These are phyloP conservation scores for Drosophila algonquin DNA, from an alignment of 2,888 invertebrate species.

Conservation along the genomic window DNA sequence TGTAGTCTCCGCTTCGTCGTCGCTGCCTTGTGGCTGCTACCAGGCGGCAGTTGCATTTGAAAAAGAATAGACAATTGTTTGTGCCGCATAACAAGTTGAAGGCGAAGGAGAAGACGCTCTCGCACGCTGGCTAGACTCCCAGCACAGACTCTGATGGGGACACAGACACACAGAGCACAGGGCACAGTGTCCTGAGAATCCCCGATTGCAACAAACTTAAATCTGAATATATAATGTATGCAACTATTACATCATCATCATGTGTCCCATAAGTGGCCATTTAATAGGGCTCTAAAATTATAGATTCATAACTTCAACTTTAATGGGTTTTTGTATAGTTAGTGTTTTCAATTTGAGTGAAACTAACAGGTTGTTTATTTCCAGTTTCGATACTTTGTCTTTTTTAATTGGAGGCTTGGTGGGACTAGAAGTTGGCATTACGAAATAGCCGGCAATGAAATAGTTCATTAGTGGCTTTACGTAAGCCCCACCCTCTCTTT, in stretches of 20 bases:
- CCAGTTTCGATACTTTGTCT: neutral
- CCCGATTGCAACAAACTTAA: too few species aligned
- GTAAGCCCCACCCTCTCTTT: neutral
- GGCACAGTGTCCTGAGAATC: conserved; percentile 19
- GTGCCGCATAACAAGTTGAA: conserved; percentile 74
- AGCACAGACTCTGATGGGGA: conserved; percentile 18
- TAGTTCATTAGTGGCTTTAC: conserved; percentile 12
- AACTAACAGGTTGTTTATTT: neutral
- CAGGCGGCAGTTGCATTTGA: conserved; percentile 76
- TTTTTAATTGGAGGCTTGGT: neutral
- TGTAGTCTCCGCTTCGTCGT: conserved; percentile 42
- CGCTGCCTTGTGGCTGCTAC: conserved; percentile 55
- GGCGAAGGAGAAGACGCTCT: conserved; percentile 54
- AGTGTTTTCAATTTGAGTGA: neutral
- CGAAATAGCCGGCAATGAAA: neutral
- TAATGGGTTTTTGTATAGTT: neutral
- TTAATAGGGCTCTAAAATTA: neutral
- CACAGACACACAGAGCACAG: conserved; percentile 22
- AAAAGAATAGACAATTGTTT: conserved; percentile 78
- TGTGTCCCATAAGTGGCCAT: neutral
- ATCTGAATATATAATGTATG: too few species aligned
- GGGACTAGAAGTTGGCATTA: neutral
- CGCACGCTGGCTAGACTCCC: conserved; percentile 40
- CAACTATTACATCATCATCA: neutral
- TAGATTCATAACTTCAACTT: neutral